These are phyloP conservation scores for Phainopepla nitens DNA, from an alignment of 2,113 vertebrate species.

Conservation along the genomic window DNA sequence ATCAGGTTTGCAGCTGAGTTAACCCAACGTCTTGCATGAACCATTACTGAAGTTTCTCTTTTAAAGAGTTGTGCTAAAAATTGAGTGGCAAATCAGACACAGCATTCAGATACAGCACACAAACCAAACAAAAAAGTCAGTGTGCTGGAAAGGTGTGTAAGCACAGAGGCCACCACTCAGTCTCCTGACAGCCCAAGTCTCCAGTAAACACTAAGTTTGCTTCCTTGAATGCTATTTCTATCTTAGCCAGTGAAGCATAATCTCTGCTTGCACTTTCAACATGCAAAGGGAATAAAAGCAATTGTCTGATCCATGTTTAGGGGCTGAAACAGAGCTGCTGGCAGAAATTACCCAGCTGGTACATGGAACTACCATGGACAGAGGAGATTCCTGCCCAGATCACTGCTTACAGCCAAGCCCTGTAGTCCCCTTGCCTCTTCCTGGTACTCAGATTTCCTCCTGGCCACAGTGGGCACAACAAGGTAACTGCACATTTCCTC, in stretches of 20 bases:
- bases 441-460: background rate
- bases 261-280: background rate
- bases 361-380: background rate
- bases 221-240: background rate
- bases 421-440: background rate
- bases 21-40: background rate
- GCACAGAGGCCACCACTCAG: rapidly evolving
- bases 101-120: background rate
- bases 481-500: background rate
- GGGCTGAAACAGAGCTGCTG: background rate
- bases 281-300: background rate
- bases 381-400: background rate
- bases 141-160: background rate
- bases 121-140: background rate
- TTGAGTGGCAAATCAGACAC: background rate
- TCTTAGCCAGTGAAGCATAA: background rate
- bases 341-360: background rate
- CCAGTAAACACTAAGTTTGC: background rate
- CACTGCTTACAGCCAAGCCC: background rate
- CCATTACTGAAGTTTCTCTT: background rate
- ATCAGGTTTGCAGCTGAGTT: constrained; percentile 4
- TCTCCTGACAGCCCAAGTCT: background rate
- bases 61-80: background rate
- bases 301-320: background rate
- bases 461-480: background rate